These are phyloP conservation scores for Naja naja DNA, from an alignment of 2,113 vertebrate genomes.

Conservation along the genomic window DNA sequence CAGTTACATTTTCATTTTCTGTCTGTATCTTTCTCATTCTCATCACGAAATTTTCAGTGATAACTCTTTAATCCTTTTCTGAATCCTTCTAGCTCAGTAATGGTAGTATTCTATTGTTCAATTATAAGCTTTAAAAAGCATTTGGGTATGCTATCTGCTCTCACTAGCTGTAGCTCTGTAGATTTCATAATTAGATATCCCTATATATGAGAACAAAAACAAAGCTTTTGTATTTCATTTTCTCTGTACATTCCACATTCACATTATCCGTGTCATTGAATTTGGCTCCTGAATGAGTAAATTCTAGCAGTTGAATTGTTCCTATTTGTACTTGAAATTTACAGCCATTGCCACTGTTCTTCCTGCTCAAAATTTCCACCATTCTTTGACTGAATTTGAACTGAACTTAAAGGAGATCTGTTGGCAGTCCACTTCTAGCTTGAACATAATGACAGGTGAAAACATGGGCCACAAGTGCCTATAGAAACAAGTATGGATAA, in stretches of 20 bases:
- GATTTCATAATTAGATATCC: neutral
- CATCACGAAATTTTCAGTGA: neutral
- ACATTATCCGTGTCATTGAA: neutral
- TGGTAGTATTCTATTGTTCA: neutral
- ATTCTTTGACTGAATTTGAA: neutral
- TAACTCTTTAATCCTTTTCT: slow-evolving; percentile 11
- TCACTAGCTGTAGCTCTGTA: neutral
- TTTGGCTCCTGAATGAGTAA: neutral
- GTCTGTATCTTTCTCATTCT: neutral
- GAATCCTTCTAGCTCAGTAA: neutral
- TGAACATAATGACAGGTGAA: neutral
- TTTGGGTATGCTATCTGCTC: neutral
- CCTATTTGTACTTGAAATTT: neutral
- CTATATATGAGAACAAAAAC: neutral
- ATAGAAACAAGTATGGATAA: too few species aligned
- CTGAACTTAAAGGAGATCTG: neutral
- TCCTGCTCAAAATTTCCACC: neutral
- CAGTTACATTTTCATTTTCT: neutral
- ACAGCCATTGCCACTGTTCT: neutral
- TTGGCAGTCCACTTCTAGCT: neutral
- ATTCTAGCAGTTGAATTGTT: neutral
- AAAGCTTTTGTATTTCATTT: neutral
- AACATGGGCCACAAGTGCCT: neutral
- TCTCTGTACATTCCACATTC: neutral
- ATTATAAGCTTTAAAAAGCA: neutral